Conservation (phyloP, 1,140 invertebrate genomes). For the Brachionus rotundiformis region DNA sequence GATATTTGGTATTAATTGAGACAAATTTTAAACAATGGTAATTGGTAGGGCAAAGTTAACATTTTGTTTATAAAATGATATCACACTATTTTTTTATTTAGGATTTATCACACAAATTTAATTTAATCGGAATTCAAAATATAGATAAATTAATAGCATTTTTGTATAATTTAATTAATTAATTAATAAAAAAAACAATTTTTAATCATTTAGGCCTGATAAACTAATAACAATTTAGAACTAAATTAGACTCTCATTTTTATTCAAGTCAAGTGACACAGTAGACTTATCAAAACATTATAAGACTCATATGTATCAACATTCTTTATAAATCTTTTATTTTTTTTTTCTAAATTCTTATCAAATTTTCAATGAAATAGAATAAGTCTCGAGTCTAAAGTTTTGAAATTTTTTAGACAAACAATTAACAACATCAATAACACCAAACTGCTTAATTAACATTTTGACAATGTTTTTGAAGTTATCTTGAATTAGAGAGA, state of each 20-base stretch:
- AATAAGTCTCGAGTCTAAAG: slow-evolving; percentile 24
- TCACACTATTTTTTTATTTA: no score
- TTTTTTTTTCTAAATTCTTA: neutral
- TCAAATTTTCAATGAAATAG: neutral
- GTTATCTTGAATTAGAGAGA: slow-evolving; percentile 34
- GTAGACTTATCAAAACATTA: neutral
- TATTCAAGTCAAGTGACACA: neutral
- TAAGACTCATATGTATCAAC: no score
- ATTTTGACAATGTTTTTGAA: slow-evolving; percentile 44
- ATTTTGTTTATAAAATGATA: neutral
- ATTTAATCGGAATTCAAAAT: no score
- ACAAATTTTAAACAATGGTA: neutral
- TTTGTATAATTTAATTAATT: no score
- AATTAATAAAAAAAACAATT: no score
- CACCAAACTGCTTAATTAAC: slow-evolving; percentile 35
- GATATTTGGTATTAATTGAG: neutral
- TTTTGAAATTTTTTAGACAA: slow-evolving; percentile 39
- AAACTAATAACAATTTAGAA: no score
- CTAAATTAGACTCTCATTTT: neutral
- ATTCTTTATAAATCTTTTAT: no score
- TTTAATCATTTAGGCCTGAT: no score
- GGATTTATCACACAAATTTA: no score
- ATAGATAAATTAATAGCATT: no score
- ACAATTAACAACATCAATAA: slow-evolving; percentile 8
- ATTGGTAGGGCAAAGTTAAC: neutral